Percentiles rank a stretch among this genome's conserved stretches.
Conservation (phyloP, 2,113 vertebrate genomes). For the Sphyrna mokarran region DNA sequence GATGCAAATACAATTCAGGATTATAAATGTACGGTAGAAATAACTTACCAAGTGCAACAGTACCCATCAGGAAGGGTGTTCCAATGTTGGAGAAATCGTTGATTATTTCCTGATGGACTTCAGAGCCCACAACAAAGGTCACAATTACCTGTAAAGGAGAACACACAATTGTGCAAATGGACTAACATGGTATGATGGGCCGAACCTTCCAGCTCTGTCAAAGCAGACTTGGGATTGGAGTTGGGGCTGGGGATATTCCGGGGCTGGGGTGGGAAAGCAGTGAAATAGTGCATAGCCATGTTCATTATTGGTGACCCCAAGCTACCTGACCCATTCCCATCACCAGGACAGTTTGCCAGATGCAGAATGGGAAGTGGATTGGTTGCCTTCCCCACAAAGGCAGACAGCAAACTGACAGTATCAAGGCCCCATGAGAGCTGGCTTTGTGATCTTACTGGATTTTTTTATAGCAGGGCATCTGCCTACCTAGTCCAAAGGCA, state of each 20-base stretch:
- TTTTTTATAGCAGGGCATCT: not conserved
- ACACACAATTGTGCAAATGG: slow-evolving; percentile 32
- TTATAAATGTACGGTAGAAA: not conserved
- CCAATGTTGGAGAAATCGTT: slow-evolving; percentile 59
- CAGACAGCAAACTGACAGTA: not conserved
- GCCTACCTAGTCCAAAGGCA: not conserved
- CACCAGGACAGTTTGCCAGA: not conserved
- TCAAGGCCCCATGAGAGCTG: not conserved
- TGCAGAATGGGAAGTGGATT: not conserved
- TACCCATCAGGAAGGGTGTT: slow-evolving; percentile 60
- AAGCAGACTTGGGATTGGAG: not conserved
- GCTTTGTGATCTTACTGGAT: not conserved
- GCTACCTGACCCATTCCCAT: not conserved
- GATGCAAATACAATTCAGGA: slow-evolving; percentile 37
- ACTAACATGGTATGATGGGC: not conserved
- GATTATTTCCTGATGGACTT: slow-evolving; percentile 58
- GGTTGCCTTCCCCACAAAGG: not conserved
- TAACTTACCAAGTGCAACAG: slow-evolving; percentile 57
- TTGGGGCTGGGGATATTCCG: no score
- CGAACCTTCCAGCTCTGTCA: not conserved
- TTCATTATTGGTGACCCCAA: no score
- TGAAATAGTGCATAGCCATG: not conserved
- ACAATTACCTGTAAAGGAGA: slow-evolving; percentile 53
- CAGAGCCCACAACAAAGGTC: slow-evolving; percentile 61
- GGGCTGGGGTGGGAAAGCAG: no score